phyloP scores from a whole-genome alignment of 2,113 vertebrate genomes.

The Anhinga anhinga region DNA sequence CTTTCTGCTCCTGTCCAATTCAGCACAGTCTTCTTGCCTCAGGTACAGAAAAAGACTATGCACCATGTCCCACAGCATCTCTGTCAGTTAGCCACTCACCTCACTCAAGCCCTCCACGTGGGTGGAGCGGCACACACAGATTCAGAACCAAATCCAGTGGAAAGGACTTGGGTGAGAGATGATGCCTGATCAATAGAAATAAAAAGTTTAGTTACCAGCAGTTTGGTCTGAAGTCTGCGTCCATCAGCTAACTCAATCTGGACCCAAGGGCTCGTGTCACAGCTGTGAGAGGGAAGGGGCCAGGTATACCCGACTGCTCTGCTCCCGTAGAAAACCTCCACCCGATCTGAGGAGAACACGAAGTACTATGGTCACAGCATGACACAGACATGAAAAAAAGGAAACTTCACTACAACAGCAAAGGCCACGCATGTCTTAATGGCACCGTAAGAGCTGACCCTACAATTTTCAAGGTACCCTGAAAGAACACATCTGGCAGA shows the following conservation, averaged over 20 bases:
- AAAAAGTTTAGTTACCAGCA: slow-evolving; percentile 84
- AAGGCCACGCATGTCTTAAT: not conserved
- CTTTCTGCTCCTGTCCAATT: not conserved
- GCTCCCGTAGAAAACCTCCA: slow-evolving; percentile 88
- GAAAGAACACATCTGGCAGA: not conserved
- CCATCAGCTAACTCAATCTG: slow-evolving; percentile 88
- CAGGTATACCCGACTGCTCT: slow-evolving; percentile 87
- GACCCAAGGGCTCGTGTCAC: slow-evolving; percentile 87
- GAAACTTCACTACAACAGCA: not conserved
- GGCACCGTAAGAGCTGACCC: not conserved
- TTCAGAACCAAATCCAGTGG: slow-evolving; percentile 51
- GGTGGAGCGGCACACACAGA: not conserved
- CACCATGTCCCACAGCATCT: not conserved
- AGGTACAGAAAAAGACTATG: not conserved
- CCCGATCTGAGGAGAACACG: slow-evolving; percentile 77
- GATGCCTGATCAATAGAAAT: slow-evolving; percentile 52
- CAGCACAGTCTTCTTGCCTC: not conserved
- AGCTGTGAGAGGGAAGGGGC: slow-evolving; percentile 79
- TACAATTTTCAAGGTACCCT: not conserved
- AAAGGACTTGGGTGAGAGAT: slow-evolving; percentile 21
- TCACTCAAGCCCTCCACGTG: not conserved
- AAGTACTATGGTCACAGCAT: not conserved
- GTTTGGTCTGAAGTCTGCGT: slow-evolving; percentile 86
- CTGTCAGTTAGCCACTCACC: not conserved
- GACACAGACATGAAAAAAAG: not conserved